Evolutionary conservation across 2,113 vertebrate genomes (phyloP).

Genomic region (Miniopterus natalensis): DNA sequence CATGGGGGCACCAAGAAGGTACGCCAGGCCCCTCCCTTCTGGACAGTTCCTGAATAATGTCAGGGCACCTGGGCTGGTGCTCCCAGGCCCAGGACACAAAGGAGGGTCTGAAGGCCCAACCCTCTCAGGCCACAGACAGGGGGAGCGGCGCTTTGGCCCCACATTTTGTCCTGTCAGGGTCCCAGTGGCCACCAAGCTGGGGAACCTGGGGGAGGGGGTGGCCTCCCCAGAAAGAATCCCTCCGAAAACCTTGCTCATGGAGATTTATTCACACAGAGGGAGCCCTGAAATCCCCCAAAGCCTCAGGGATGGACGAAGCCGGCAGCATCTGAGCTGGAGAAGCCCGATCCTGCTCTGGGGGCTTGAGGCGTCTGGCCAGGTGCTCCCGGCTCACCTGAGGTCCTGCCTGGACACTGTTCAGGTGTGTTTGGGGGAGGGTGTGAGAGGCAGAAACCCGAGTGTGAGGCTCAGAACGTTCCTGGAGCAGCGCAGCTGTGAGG

Average conservation of each 20-base stretch:
- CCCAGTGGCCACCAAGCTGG: not conserved
- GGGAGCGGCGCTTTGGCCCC: not conserved
- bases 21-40: not conserved
- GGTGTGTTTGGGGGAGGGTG: too few relatives aligned
- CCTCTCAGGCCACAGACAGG: not conserved
- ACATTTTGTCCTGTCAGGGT: not conserved
- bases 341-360: too few relatives aligned
- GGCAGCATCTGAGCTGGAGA: fast-evolving
- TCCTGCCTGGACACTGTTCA: fast-evolving
- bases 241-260: not conserved
- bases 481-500: not conserved
- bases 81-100: fast-evolving
- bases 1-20: not conserved
- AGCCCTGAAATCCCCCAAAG: not conserved
- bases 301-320: fast-evolving
- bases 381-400: not conserved
- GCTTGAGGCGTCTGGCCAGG: too few relatives aligned
- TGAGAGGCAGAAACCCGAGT: fast-evolving
- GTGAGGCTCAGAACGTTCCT: too few relatives aligned
- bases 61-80: not conserved
- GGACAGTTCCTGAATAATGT: too few relatives aligned
- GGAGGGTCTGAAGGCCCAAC: not conserved
- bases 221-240: not conserved
- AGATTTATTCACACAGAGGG: not conserved
- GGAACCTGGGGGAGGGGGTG: too few relatives aligned